A percentile compares a stretch with the other conserved stretches of the same genome.
Evolutionary conservation across 2,113 vertebrate species (phyloP).

Genomic region (Ellobius talpinus): DNA sequence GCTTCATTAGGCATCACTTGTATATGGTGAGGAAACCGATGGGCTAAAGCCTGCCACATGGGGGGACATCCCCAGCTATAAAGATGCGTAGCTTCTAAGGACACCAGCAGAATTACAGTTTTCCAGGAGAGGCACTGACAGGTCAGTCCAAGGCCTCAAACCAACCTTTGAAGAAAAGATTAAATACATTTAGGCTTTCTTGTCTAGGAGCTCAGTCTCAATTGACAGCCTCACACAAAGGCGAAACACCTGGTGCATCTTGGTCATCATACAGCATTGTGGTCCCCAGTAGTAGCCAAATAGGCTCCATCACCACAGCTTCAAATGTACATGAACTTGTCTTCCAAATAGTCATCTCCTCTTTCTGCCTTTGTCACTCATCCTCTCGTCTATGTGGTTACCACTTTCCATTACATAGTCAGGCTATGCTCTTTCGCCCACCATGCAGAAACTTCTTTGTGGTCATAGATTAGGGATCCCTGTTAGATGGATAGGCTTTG

Average conservation of each 20-base stretch:
- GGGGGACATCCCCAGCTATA: not conserved
- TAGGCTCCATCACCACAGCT: not conserved
- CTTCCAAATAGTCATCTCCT: not conserved
- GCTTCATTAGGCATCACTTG: not conserved
- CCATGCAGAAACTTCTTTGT: not conserved
- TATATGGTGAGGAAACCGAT: not conserved
- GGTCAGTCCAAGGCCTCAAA: not conserved
- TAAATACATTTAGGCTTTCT: not conserved
- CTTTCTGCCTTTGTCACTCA: not conserved
- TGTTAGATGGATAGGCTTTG: not conserved
- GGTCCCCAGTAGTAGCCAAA: not conserved
- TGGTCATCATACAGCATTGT: not conserved
- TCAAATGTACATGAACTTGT: not conserved
- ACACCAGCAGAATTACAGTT: not conserved
- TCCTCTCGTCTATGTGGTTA: not conserved
- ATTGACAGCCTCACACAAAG: not conserved
- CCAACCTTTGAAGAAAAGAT: not conserved
- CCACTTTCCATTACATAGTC: not conserved
- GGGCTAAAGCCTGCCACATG: not conserved
- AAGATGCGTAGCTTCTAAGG: not conserved
- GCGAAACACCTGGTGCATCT: not conserved
- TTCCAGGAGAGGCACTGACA: not conserved
- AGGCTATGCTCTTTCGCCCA: not conserved
- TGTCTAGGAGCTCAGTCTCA: not conserved
- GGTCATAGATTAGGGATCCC: not conserved